Percentiles rank a stretch among this genome's conserved stretches.
Evolutionary conservation across 2,113 vertebrate genomes (phyloP).

Genomic region (Phalacrocorax carbo): DNA sequence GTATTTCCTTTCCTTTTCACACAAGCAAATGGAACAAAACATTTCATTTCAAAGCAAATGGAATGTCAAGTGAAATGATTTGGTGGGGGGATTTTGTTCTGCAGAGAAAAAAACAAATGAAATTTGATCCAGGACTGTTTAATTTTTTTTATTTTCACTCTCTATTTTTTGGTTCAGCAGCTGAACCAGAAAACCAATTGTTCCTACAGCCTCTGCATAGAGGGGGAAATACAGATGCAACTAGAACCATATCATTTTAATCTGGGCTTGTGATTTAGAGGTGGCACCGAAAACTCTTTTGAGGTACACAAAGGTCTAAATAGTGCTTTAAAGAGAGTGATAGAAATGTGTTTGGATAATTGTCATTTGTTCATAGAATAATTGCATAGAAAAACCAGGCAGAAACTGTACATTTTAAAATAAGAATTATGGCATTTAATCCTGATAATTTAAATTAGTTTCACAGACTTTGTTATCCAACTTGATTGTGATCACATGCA

Average conservation of each 20-base stretch:
- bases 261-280: background rate
- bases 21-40: background rate
- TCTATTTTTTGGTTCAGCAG: background rate
- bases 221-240: background rate
- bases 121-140: background rate
- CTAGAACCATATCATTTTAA: background rate
- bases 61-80: slow-evolving; percentile 22
- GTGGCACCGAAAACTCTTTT: background rate
- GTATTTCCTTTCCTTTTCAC: background rate
- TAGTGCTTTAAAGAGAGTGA: background rate
- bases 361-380: background rate
- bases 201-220: background rate
- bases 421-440: background rate
- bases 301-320: background rate
- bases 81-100: background rate
- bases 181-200: background rate
- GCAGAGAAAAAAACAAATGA: background rate
- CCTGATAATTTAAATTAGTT: slow-evolving; percentile 20
- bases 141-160: background rate
- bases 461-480: background rate
- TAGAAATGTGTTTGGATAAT: background rate
- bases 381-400: background rate
- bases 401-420: background rate
- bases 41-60: slow-evolving; percentile 14
- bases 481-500: background rate